A percentile compares a stretch with the other conserved stretches of the same genome.
Conservation (phyloP, 2,888 invertebrate species). For the Oegoconia quadripuncta region DNA sequence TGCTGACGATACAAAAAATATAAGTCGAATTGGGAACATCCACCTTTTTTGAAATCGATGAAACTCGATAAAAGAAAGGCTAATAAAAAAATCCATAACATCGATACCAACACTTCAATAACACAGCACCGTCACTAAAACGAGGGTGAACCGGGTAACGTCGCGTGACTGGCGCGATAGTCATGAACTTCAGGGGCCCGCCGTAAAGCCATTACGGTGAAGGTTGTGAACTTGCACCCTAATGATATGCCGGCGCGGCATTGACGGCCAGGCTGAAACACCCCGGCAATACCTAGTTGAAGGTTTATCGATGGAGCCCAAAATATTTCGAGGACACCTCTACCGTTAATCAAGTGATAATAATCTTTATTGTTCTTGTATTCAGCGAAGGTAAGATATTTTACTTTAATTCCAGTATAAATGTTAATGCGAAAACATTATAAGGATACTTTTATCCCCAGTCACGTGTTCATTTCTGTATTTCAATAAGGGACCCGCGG, state of each 20-base stretch:
- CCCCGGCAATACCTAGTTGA: constrained; percentile 1
- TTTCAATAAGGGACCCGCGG: neutral
- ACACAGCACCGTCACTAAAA: neutral
- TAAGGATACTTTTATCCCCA: no score
- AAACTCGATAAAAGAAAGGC: no score
- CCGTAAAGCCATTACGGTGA: neutral
- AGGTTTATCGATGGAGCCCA: neutral
- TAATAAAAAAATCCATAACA: neutral
- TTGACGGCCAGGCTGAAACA: neutral
- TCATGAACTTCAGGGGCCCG: constrained; percentile 2
- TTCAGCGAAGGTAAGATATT: neutral
- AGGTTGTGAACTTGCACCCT: constrained; percentile 13
- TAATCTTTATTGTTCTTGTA: no score
- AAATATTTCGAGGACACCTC: no score
- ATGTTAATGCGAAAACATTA: no score
- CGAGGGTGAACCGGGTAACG: neutral
- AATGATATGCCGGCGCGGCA: constrained; percentile 6
- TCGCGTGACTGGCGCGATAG: constrained; percentile 5
- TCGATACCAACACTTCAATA: neutral
- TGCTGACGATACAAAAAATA: no score
- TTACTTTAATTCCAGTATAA: neutral
- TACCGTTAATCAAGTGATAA: no score
- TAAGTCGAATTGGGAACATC: no score
- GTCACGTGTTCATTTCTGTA: no score
- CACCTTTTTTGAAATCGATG: no score